Base-by-base conservation (phyloP, 2,113 vertebrate species). In the Ameiurus melas region DNA sequence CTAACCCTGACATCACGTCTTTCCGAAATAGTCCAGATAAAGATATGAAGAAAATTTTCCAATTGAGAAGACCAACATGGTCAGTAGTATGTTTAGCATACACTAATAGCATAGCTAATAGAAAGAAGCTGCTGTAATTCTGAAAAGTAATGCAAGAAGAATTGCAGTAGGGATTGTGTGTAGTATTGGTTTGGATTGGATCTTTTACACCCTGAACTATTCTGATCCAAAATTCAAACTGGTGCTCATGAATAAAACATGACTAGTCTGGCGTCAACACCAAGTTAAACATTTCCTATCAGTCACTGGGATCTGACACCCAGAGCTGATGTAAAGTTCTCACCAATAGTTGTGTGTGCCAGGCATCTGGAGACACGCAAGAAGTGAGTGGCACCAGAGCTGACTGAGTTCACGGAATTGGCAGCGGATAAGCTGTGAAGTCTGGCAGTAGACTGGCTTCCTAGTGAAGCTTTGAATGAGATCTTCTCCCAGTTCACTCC, bases 371-470 rank as follows among this genome's bases (percentile, higher is more conserved):
- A 82, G 55, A 60, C 55, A 81, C 78, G 5, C 19, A 2, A 39
- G 90, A 91, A 79, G 53, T 95, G 91, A 95, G 20, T 39, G 75
- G 55, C 90, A 91, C 91, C 93, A 93, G 90, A 89, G 91, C 43
- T 36, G 94, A 96, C 93, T 88, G 87, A 90, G 91, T 96, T 96
- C 94, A 93, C 92, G 94, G 95, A 96, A 95, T 83, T 91, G 89
- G 39, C 91, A 89, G 81, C 89, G 95, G 95, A 95, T 95, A 95
- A 96, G 92, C 83, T 92, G 93, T 95, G 94, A 91, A 91, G 53
- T 91, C 92, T 96, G 97, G 95, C 93, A 82, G 64, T 92, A 82
- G 94, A 95, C 95, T 58, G 70, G 60, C 83, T 79, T 25, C 17
- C 27, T 53, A 43, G 33, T 47, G 93, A 89, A 87, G 93, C 89